These are phyloP conservation scores for Nymphalis c-album DNA, from an alignment of 2,888 invertebrate species.

Conservation along the genomic window DNA sequence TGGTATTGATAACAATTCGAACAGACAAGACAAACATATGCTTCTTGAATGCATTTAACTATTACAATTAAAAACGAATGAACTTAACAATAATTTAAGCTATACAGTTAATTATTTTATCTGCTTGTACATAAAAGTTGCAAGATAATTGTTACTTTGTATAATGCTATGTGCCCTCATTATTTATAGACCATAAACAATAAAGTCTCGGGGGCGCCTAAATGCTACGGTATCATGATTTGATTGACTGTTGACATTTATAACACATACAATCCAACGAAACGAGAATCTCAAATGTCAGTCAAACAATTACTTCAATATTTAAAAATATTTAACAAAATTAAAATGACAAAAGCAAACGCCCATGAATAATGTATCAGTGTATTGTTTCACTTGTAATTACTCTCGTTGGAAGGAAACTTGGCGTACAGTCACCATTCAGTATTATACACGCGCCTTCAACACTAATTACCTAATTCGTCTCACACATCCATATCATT, in stretches of 20 bases:
- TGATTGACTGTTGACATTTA: constrained; percentile 21
- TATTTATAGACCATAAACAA: constrained; percentile 65
- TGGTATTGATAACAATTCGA: constrained; percentile 21
- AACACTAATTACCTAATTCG: constrained; percentile 62
- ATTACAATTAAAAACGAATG: no score
- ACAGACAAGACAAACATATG: constrained; percentile 6
- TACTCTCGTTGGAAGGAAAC: constrained; percentile 2
- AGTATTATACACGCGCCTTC: constrained; percentile 8
- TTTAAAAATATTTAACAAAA: background rate
- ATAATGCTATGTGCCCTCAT: constrained; percentile 31
- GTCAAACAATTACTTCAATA: background rate
- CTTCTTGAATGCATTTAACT: no score
- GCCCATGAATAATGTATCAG: background rate
- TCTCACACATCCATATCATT: constrained; percentile 52
- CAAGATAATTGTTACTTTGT: background rate
- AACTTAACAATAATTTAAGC: no score
- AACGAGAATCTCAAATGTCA: constrained; percentile 20
- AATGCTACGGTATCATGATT: constrained; percentile 27
- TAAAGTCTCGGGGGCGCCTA: constrained; percentile 48
- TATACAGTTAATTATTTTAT: no score
- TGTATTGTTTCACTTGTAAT: background rate
- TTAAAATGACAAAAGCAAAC: background rate
- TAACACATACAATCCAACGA: constrained; percentile 13
- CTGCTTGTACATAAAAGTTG: background rate
- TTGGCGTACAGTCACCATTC: constrained; percentile 30